Evolutionary conservation across 2,888 invertebrate genomes (phyloP), one percentile per base, ranked within the genome.

Genomic region (Acleris emargana): DNA sequence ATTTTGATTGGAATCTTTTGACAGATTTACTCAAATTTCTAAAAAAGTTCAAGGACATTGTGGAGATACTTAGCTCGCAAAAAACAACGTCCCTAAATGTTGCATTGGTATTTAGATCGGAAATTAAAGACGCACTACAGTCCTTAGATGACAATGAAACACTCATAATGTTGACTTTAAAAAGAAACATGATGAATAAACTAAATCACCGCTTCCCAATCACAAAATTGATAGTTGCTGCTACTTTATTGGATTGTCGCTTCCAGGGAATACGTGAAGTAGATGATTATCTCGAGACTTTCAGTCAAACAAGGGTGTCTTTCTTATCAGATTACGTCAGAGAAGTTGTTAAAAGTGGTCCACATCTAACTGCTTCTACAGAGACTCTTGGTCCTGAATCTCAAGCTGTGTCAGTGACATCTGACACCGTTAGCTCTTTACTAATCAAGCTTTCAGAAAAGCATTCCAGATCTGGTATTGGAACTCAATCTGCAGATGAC

Each of bases 11-110:
- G 52, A 52, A 28, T 18, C 18, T 60, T 2, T 5, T 60, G 13
- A 52, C 51, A 13, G 60, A 60, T 16, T 1, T 52, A 1, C n/a
- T 50, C 7, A 22, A 18, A 16, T 60, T 60, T 52, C 52, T 60
- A 38, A 38, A 38, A 38, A 38, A 38, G 11, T 38, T 38, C 38
- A 6, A 11, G 6, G 38, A 38, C 9, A 11, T 38, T 11, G 38
- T 38, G 11, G 38, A 38, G 11, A 38, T 38, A 11, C 11, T 38
- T 9, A 9, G 9, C 6, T 9, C 38, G 9, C 25, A 25, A 53
- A 53, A 28, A 11, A 25, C 53, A 38, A 11, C 25, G 3, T 25
- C 38, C 13, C 32, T 53, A 5, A 38, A 53, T 18, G 13, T 53
- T 3, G 53, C 18, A 25, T 9, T 53, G 16, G 38, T 52, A 13